Percentiles rank a stretch among this genome's conserved stretches.
Conservation (phyloP, 2,797 vertebrate genomes). For the Oryzias dopingdopingensis region DNA sequence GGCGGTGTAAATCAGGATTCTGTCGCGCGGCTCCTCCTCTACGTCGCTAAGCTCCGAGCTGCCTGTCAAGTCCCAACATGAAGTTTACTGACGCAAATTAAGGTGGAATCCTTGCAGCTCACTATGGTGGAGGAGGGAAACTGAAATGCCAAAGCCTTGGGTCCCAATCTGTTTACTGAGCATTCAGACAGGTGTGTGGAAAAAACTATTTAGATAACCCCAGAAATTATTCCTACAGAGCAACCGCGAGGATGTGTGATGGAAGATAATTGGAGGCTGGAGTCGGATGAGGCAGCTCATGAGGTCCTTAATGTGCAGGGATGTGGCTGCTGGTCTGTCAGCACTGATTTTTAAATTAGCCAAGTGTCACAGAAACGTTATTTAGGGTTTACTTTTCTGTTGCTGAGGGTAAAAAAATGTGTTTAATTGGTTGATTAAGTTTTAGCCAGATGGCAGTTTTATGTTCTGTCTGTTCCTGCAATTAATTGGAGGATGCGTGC, state of each 20-base stretch:
- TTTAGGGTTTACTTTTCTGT: slow-evolving; percentile 30
- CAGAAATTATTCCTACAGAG: slow-evolving; percentile 42
- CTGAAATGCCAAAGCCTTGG: slow-evolving; percentile 32
- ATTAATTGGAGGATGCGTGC: slow-evolving; percentile 41
- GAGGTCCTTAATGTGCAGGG: slow-evolving; percentile 27
- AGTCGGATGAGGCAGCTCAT: slow-evolving; percentile 28
- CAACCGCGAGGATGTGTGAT: slow-evolving; percentile 36
- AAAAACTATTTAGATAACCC: slow-evolving; percentile 23
- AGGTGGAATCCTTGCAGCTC: slow-evolving; percentile 45
- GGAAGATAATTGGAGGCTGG: slow-evolving; percentile 64
- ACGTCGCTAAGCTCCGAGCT: slow-evolving; percentile 37
- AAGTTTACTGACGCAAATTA: slow-evolving; percentile 67
- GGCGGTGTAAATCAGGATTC: slow-evolving; percentile 40
- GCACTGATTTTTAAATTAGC: slow-evolving; percentile 58
- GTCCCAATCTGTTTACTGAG: slow-evolving; percentile 29
- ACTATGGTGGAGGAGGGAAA: slow-evolving; percentile 35
- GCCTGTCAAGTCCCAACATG: slow-evolving; percentile 39
- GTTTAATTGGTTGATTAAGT: slow-evolving; percentile 64
- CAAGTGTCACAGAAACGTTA: slow-evolving; percentile 41
- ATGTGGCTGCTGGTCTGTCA: slow-evolving; percentile 57
- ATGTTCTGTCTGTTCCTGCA: slow-evolving; percentile 21
- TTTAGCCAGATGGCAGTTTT: slow-evolving; percentile 51
- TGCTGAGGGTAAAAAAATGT: slow-evolving; percentile 33
- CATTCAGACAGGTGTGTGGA: slow-evolving; percentile 44
- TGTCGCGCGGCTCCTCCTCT: slow-evolving; percentile 32